A percentile compares a stretch with the other conserved stretches of the same genome.
Conservation (phyloP, 2,888 invertebrate species). For the Acanthacorydalis orientalis region DNA sequence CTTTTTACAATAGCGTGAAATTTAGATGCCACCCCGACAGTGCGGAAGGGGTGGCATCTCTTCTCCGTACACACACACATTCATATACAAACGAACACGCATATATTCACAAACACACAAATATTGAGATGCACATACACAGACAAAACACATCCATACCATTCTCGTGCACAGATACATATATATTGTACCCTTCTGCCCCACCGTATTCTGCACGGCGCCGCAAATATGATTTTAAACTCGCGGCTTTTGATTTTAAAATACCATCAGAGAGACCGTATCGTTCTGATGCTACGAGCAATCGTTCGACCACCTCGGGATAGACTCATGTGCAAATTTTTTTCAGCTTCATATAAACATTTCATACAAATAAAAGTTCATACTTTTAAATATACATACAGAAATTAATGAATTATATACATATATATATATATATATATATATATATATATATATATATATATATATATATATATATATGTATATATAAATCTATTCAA, state of each 20-base stretch:
- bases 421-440: too few relatives aligned
- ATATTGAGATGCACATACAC: slow-evolving; percentile 4
- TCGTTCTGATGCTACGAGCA: too few relatives aligned
- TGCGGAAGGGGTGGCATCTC: slow-evolving; percentile 5
- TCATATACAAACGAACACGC: background rate
- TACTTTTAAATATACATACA: too few relatives aligned
- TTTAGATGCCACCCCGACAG: slow-evolving; percentile 23
- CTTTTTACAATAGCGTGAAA: slow-evolving; percentile 30
- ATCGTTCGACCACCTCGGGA: too few relatives aligned
- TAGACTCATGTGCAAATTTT: too few relatives aligned
- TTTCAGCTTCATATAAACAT: too few relatives aligned
- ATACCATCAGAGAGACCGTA: too few relatives aligned
- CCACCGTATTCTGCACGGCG: slow-evolving; percentile 3
- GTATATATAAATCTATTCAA: too few relatives aligned
- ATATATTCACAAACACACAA: slow-evolving; percentile 10
- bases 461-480: too few relatives aligned
- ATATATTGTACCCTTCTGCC: background rate
- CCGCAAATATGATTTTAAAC: slow-evolving; percentile 27
- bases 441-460: too few relatives aligned
- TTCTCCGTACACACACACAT: slow-evolving; percentile 7
- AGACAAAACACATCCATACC: slow-evolving; percentile 8
- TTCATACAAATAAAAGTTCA: too few relatives aligned
- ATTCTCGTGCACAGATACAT: slow-evolving; percentile 8
- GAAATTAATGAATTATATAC: too few relatives aligned
- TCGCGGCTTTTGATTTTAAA: slow-evolving; percentile 13